Evolutionary conservation across 2,797 vertebrate species (phyloP).

Genomic region (Fistularia commersonii): DNA sequence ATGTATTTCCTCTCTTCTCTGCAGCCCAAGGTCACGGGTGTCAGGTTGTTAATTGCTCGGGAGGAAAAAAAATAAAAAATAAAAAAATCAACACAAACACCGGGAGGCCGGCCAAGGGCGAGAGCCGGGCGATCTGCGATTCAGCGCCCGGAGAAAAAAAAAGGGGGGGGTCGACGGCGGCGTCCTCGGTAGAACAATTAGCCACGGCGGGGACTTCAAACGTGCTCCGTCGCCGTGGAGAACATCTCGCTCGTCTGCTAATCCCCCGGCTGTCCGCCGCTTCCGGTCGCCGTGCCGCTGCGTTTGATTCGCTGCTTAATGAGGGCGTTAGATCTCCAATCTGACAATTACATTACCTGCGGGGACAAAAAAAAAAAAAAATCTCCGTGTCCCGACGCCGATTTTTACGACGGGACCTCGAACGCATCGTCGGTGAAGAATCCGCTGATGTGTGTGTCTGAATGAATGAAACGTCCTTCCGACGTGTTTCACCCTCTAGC

Average conservation of each 20-base stretch:
- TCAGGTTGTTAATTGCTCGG: slow-evolving; percentile 57
- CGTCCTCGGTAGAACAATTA: slow-evolving; percentile 55
- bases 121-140: slow-evolving; percentile 42
- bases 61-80: no score
- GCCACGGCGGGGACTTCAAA: slow-evolving; percentile 59
- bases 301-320: slow-evolving; percentile 72
- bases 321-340: slow-evolving; percentile 67
- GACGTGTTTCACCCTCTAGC: no score
- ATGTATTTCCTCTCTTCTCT: not conserved
- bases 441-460: slow-evolving; percentile 3
- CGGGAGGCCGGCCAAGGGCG: slow-evolving; percentile 48
- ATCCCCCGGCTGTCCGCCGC: slow-evolving; percentile 61
- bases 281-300: slow-evolving; percentile 24
- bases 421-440: slow-evolving; percentile 37
- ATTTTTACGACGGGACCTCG: slow-evolving; percentile 30
- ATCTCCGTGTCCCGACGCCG: slow-evolving; percentile 1
- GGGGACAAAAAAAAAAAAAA: slow-evolving; percentile 23
- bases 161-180: slow-evolving; percentile 41
- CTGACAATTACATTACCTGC: slow-evolving; percentile 63
- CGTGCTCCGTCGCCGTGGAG: slow-evolving; percentile 33
- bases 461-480: no score
- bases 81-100: slow-evolving; percentile 47
- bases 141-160: slow-evolving; percentile 10
- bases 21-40: slow-evolving; percentile 45
- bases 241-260: slow-evolving; percentile 60